phyloP scores from a whole-genome alignment of 2,113 vertebrate species.

The Furnarius figulus region DNA sequence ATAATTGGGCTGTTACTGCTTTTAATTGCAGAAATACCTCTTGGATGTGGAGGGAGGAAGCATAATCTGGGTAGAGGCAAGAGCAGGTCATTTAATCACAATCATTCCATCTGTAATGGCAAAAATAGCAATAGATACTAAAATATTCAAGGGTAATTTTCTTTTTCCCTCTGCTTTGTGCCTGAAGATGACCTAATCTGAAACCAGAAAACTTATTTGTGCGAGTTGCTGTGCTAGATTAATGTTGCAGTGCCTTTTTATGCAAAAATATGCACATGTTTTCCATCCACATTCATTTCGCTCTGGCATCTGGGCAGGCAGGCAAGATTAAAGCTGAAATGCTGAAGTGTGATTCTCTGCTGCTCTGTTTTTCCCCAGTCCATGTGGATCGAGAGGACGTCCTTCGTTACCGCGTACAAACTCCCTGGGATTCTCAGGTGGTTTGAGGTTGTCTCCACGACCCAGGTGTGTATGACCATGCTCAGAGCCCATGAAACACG shows the following conservation, averaged over 20 bases:
- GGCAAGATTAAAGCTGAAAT: not conserved
- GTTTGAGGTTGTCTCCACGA: conserved; percentile 89
- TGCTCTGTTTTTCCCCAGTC: conserved; percentile 75
- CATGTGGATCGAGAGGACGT: conserved; percentile 98
- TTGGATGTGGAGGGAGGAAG: not conserved
- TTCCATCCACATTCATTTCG: not conserved
- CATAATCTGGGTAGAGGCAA: not conserved
- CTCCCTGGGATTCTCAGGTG: conserved; percentile 95
- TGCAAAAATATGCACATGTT: not conserved
- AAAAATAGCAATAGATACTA: not conserved
- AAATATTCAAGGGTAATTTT: not conserved
- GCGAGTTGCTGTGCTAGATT: not conserved
- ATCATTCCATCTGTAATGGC: not conserved
- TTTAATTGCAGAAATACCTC: not conserved
- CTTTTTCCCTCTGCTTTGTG: not conserved
- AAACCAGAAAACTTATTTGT: not conserved
- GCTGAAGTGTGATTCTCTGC: not conserved
- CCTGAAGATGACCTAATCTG: not conserved
- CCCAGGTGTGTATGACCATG: conserved; percentile 74
- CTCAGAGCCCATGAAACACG: accelerated
- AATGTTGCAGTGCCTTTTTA: not conserved
- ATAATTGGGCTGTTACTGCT: not conserved
- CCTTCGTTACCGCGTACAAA: conserved; percentile 92
- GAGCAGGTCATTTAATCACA: not conserved
- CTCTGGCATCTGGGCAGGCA: not conserved